phyloP scores from a whole-genome alignment of 2,113 vertebrate species.

The Recurvirostra avosetta region DNA sequence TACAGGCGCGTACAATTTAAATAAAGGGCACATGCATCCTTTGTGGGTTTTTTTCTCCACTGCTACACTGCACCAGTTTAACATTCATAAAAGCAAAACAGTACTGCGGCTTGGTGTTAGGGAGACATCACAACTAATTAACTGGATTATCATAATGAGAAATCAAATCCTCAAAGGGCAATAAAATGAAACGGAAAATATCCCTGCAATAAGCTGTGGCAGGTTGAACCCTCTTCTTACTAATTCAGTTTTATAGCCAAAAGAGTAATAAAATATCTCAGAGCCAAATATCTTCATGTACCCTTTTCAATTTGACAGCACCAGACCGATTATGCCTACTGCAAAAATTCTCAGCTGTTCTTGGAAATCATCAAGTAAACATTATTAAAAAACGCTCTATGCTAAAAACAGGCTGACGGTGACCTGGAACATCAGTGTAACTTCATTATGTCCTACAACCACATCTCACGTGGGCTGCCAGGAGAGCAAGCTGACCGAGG shows the following conservation, averaged over 20 bases:
- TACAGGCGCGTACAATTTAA: background rate
- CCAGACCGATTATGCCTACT: constrained; percentile 1
- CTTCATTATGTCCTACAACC: background rate
- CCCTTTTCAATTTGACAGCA: constrained; percentile 47
- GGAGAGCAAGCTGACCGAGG: background rate
- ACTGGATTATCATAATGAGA: background rate
- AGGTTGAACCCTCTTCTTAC: constrained; percentile 4
- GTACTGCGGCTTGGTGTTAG: background rate
- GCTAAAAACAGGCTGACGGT: background rate
- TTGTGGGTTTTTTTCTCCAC: background rate
- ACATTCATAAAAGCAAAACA: background rate
- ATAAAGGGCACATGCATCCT: background rate
- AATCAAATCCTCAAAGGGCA: background rate
- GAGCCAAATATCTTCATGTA: background rate
- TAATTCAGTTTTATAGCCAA: constrained; percentile 9
- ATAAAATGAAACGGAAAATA: constrained; percentile 8
- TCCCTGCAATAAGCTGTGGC: background rate
- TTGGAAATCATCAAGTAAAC: constrained; percentile 9
- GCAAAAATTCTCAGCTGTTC: constrained; percentile 43
- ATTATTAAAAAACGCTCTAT: background rate
- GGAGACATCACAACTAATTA: constrained; percentile 10
- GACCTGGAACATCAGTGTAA: background rate
- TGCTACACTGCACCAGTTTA: background rate
- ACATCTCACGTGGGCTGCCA: background rate
- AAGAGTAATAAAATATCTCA: constrained; percentile 2